Evolutionary conservation across 2,797 vertebrate species (phyloP), one percentile per base, ranked within the genome.

Genomic region (Syngnathus acus): DNA sequence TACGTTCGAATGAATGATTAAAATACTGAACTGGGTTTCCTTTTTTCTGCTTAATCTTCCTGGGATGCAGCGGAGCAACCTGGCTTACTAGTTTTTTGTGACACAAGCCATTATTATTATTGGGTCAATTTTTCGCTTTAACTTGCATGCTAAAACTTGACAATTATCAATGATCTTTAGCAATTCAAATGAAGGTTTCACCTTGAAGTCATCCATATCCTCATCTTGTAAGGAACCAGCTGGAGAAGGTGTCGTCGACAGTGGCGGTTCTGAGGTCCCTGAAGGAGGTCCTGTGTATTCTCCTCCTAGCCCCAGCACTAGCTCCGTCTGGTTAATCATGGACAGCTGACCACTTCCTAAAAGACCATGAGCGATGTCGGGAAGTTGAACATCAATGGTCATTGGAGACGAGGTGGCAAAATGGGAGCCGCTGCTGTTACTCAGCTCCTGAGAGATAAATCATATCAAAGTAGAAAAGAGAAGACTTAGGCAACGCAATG

Each of bases 371-470:
- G 91, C 89, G 47, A 95, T 92, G 74, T 95, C 94, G 8, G 90
- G 87, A 64, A 96, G 93, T 16, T 94, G 93, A 45, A 97, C 94
- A 26, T 95, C 94, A 26, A 97, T 95, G 73, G 95, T 95, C 90
- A 96, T 94, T 2, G 94, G 93, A 38, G 94, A 94, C 2, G 94
- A 94, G 81, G 90, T 92, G 65, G 89, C 93, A 80, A 95, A 96
- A 76, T 94, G 93, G 5, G 94, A 94, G 17, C 91, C 91, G 72
- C 91, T 89, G 45, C 94, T 91, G 76, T 90, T 93, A 5, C 93
- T 92, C 78, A 96, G 85, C 77, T 95, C 94, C 94, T 95, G 78
- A 3, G 67, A 42, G 23, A 40, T 14, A 32, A 58, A 79, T 65
- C 3, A 68, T 5, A 54, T 9, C 14, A 47, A 16, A 50, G 62